Conservation (phyloP, 2,888 invertebrate species). For the Sussaba pulchella region DNA sequence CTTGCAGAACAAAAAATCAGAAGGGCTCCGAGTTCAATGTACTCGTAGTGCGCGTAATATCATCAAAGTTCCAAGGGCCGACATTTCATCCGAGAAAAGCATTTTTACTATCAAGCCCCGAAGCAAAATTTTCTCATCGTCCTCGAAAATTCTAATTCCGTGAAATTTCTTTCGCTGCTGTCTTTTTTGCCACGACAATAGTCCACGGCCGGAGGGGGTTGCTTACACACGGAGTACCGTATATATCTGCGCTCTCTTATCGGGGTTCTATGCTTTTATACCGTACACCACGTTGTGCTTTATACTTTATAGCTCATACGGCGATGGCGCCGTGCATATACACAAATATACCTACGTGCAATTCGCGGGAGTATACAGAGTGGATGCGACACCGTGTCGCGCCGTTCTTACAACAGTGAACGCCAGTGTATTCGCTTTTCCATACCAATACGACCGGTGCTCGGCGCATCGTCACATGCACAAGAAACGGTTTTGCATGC, state of each 20-base stretch:
- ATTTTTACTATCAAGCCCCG: neutral
- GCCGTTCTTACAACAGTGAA: neutral
- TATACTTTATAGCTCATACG: conserved; percentile 78
- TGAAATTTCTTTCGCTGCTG: conserved; percentile 46
- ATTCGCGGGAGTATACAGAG: conserved; percentile 30
- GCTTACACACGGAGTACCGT: conserved; percentile 39
- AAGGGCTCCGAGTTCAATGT: too few relatives aligned
- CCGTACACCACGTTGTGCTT: conserved; percentile 75
- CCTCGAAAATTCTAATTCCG: conserved; percentile 32
- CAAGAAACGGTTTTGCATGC: conserved; percentile 28
- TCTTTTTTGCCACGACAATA: conserved; percentile 41
- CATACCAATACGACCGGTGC: conserved; percentile 4
- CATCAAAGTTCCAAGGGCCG: too few relatives aligned
- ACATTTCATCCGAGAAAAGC: too few relatives aligned
- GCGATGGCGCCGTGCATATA: conserved; percentile 10
- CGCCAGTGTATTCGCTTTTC: neutral
- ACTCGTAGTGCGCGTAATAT: too few relatives aligned
- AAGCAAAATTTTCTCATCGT: conserved; percentile 11
- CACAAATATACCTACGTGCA: conserved; percentile 29
- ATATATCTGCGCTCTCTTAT: conserved; percentile 80
- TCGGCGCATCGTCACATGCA: conserved; percentile 17
- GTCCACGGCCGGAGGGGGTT: conserved; percentile 50
- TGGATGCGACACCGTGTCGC: neutral
- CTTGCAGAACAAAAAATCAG: too few relatives aligned
- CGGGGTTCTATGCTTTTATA: conserved; percentile 79